These are phyloP conservation scores for Ophiothrix spiculata DNA, from an alignment of 35 echinoderm and acorn worm genomes.

Conservation along the genomic window DNA sequence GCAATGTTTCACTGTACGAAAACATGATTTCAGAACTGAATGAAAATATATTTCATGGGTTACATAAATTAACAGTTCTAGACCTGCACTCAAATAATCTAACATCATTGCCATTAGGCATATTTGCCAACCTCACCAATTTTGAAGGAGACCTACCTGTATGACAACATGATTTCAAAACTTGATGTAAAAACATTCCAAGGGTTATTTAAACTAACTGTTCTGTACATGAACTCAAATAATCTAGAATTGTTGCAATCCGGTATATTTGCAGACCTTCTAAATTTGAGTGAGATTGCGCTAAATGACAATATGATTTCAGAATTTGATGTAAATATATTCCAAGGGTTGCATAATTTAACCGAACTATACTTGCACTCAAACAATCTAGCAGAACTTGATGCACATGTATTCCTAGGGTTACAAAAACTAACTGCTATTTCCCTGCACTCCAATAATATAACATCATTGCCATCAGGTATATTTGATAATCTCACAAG, in stretches of 20 bases:
- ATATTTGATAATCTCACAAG: neutral
- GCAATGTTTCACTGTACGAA: neutral
- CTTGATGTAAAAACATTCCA: neutral
- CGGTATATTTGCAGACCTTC: neutral
- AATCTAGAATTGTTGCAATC: neutral
- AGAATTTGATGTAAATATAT: too few relatives aligned
- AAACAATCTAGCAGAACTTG: too few relatives aligned
- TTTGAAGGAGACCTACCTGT: neutral
- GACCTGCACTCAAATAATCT: neutral
- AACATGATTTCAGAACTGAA: neutral
- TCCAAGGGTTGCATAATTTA: too few relatives aligned
- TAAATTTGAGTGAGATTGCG: neutral
- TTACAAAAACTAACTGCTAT: too few relatives aligned
- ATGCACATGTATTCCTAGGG: too few relatives aligned
- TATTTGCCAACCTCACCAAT: neutral
- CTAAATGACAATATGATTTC: too few relatives aligned
- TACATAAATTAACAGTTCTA: too few relatives aligned
- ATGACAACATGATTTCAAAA: neutral
- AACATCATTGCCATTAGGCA: neutral
- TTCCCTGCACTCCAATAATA: neutral
- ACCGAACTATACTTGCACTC: too few relatives aligned
- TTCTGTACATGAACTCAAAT: neutral
- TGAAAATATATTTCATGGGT: neutral
- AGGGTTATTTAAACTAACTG: neutral
- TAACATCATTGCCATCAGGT: neutral